Conservation (phyloP, 2,888 invertebrate genomes). For the Carcina quercana region DNA sequence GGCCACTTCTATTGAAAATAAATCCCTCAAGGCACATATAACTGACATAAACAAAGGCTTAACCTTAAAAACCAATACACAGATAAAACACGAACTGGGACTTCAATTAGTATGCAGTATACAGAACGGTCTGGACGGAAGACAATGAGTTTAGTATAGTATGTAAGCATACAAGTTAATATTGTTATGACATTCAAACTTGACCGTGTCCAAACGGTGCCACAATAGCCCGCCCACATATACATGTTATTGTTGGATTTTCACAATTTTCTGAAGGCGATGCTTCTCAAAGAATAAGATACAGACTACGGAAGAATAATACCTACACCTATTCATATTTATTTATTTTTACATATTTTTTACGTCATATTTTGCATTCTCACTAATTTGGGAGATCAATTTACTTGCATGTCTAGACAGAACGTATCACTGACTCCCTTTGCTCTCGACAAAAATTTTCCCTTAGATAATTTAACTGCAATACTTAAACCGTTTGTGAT, state of each 20-base stretch:
- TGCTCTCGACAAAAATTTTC: no score
- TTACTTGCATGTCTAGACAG: no score
- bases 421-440: no score
- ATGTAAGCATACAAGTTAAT: constrained; percentile 16
- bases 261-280: constrained; percentile 36
- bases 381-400: no score
- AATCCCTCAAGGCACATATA: no score
- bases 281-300: constrained; percentile 26
- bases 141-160: no score
- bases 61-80: no score
- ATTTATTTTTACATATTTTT: background rate
- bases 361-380: no score
- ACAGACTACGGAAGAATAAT: background rate
- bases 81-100: constrained; percentile 45
- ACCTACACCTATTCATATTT: background rate
- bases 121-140: constrained; percentile 26
- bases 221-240: constrained; percentile 41
- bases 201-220: constrained; percentile 56
- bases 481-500: no score
- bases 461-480: no score
- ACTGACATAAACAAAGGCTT: no score
- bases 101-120: constrained; percentile 43
- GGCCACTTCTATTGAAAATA: no score
- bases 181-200: constrained; percentile 50
- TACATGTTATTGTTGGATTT: constrained; percentile 33